Conservation (phyloP, 2,797 vertebrate genomes). For the Protosalanx chinensis region DNA sequence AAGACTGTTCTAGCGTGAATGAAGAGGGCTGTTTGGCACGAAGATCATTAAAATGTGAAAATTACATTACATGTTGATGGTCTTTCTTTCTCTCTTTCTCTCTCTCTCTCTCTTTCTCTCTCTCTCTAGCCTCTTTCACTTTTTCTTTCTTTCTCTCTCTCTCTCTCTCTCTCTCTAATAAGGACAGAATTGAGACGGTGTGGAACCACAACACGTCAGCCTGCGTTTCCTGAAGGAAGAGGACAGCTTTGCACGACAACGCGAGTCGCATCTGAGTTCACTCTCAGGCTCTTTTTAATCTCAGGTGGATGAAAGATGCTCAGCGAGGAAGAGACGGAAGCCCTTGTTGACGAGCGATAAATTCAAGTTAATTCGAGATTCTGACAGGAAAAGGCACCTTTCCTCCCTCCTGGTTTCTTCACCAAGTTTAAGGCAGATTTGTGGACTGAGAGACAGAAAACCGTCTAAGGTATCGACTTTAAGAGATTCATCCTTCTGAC, state of each 20-base stretch:
- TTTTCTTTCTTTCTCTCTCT: not conserved
- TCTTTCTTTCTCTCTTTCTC: not conserved
- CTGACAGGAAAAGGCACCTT: not conserved
- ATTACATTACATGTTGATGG: too few relatives aligned
- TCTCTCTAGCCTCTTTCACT: not conserved
- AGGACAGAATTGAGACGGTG: not conserved
- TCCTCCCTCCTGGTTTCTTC: not conserved
- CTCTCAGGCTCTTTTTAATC: too few relatives aligned
- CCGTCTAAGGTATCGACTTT: not conserved
- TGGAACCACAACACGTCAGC: not conserved
- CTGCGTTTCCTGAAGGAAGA: not conserved
- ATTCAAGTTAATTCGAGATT: not conserved
- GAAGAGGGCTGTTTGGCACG: not conserved
- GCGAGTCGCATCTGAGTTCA: not conserved
- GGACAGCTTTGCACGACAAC: not conserved
- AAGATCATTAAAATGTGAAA: too few relatives aligned
- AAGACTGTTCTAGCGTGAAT: not conserved
- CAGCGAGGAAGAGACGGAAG: too few relatives aligned
- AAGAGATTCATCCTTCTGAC: not conserved
- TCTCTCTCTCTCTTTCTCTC: not conserved
- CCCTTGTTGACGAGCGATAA: not conserved
- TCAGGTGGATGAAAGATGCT: not conserved
- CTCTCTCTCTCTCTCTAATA: not conserved
- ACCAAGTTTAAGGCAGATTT: constrained; percentile 15
- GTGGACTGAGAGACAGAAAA: constrained; percentile 2